A percentile compares a stretch with the other conserved stretches of the same genome.
phyloP scores from a whole-genome alignment of 2,113 vertebrate species.

The Emydocephalus ijimae region DNA sequence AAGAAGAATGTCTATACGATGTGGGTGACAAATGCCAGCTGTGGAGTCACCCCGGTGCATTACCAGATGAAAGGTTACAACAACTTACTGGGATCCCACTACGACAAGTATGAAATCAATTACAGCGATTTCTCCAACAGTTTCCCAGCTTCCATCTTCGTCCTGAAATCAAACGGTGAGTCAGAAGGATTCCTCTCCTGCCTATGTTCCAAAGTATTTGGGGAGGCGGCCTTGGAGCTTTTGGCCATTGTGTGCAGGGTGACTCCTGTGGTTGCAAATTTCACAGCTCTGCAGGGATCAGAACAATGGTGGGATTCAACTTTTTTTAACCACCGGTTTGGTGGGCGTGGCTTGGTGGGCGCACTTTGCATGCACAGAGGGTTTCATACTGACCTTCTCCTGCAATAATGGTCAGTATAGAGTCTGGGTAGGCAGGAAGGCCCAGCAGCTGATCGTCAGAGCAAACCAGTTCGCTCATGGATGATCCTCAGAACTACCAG shows the following conservation, averaged over 20 bases:
- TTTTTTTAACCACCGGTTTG: too few relatives aligned
- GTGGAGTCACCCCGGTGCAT: conserved; percentile 63
- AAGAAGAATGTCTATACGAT: conserved; percentile 79
- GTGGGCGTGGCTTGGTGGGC: too few relatives aligned
- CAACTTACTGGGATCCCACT: conserved; percentile 77
- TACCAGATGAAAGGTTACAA: conserved; percentile 81
- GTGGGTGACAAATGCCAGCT: conserved; percentile 71
- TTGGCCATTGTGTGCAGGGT: neutral
- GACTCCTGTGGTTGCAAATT: neutral
- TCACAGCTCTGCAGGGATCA: neutral
- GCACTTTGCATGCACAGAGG: too few relatives aligned
- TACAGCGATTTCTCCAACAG: conserved; percentile 69
- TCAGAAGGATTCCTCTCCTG: neutral
- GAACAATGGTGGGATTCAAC: neutral
- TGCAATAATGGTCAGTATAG: too few relatives aligned
- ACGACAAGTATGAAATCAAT: conserved; percentile 79
- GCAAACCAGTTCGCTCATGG: too few relatives aligned
- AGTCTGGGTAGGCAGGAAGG: too few relatives aligned
- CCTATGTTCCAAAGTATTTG: neutral
- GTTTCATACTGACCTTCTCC: too few relatives aligned
- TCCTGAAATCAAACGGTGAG: conserved; percentile 67
- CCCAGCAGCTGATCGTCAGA: too few relatives aligned
- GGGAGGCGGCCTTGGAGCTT: neutral
- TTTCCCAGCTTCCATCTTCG: conserved; percentile 62
- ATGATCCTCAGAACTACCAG: too few relatives aligned